Evolutionary conservation across 2,113 vertebrate genomes (phyloP), one percentile per base, ranked within the genome.

Genomic region (Myrmecophaga tridactyla): DNA sequence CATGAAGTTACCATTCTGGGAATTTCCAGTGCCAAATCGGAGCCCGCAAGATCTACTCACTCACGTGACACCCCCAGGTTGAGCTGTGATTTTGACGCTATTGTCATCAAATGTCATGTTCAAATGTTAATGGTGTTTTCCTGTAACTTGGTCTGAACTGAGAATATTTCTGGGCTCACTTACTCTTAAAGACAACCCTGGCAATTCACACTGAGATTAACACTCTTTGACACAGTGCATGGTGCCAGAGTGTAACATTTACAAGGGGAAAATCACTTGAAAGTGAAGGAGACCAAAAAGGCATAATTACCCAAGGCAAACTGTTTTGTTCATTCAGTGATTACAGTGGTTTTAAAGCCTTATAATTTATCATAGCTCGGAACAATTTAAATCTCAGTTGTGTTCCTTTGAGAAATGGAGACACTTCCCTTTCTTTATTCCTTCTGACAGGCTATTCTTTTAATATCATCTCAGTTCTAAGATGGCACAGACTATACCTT

Each of bases 241-340:
- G 82, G 94, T 89, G 95, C 80, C 78, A 75, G 48, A 86, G 56
- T 84, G 31, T 94, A 98, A 96, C 36, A 53, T 98, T 97, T 97
- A 96, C 96, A 98, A 98, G 97, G 96, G 96, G 95, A 96, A 98
- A 98, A 98, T 98, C 97, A 97, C 96, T 97, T 97, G 96, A 96
- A 98, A 98, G 82, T 95, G 95, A 96, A 98, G 97, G 97, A 97
- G 94, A 95, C 69, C 7, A 63, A 97, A 97, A 98, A 97, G 92
- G 94, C 94, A 91, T 97, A 97, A 98, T 98, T 98, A 98, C 90
- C 89, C 77, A 96, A 97, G 96, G 97, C 96, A 98, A 98, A 97
- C 86, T 97, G 90, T 94, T 98, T 97, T 97, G 96, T 97, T 98
- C 97, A 96, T 97, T 97, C 95, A 78, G 90, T 97, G 86, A 97